Percentiles rank a stretch among this genome's conserved stretches.
Conservation (phyloP, 1,140 invertebrate genomes). For the Conopomorpha cramerella region DNA sequence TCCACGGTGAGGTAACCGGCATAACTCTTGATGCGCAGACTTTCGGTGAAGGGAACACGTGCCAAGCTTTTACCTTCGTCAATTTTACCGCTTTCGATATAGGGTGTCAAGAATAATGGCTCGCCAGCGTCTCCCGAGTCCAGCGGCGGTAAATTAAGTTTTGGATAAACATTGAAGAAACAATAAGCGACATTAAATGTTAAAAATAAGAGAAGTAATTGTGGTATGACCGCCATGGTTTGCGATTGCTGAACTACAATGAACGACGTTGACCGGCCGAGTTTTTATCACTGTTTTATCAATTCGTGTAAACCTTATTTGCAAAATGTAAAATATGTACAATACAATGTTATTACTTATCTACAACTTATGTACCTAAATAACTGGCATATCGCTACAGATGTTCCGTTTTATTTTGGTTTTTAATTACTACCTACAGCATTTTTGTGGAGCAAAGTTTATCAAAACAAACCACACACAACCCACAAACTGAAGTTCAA, state of each 20-base stretch:
- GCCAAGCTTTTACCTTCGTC: constrained; percentile 10
- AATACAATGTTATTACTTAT: too few species aligned
- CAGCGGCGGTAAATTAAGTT: constrained; percentile 20
- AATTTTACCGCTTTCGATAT: constrained; percentile 55
- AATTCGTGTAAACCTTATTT: too few species aligned
- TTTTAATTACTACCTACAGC: too few species aligned
- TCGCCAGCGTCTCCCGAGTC: neutral
- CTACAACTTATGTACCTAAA: too few species aligned
- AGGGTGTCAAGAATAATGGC: constrained; percentile 65
- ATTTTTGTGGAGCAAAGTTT: too few species aligned
- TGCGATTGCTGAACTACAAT: neutral
- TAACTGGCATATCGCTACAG: too few species aligned
- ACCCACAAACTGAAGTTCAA: too few species aligned
- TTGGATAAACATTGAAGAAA: constrained; percentile 36
- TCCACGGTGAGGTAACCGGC: constrained; percentile 72
- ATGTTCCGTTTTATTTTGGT: too few species aligned
- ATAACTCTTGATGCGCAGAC: constrained; percentile 25
- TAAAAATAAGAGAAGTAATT: constrained; percentile 17
- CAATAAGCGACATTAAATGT: constrained; percentile 17
- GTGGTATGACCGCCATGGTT: constrained; percentile 11
- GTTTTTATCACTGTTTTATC: neutral
- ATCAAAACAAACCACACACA: too few species aligned
- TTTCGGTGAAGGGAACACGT: constrained; percentile 5
- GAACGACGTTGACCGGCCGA: neutral
- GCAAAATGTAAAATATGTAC: constrained; percentile 3